These are phyloP conservation scores for Chelonus formosanus DNA, from an alignment of 2,888 invertebrate genomes.

Conservation along the genomic window DNA sequence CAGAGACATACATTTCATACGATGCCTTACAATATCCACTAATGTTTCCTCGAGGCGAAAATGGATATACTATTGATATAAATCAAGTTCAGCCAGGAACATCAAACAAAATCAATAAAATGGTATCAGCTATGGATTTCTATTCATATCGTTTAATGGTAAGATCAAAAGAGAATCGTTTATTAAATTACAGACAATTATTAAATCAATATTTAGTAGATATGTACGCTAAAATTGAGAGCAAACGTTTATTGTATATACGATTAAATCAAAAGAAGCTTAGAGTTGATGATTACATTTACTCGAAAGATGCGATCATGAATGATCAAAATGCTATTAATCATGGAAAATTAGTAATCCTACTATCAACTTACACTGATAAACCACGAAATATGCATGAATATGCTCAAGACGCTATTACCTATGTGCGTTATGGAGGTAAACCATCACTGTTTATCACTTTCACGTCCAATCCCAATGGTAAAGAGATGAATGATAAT, in stretches of 20 bases:
- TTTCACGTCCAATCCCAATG: constrained; percentile 27
- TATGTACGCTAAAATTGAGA: constrained; percentile 60
- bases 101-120: too few relatives aligned
- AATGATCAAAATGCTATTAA: constrained; percentile 43
- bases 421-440: constrained; percentile 29
- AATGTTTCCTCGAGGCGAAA: constrained; percentile 46
- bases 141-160: too few relatives aligned
- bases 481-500: too few relatives aligned
- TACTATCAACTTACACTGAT: constrained; percentile 32
- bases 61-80: constrained; percentile 44
- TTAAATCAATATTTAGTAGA: constrained; percentile 45
- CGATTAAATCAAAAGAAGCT: constrained; percentile 52
- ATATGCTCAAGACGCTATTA: constrained; percentile 50
- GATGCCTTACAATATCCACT: constrained; percentile 49
- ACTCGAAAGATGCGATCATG: constrained; percentile 50
- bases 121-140: constrained; percentile 41
- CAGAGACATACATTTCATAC: constrained; percentile 36
- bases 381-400: constrained; percentile 31
- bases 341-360: constrained; percentile 32
- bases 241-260: constrained; percentile 53
- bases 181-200: too few relatives aligned
- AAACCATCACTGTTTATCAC: constrained; percentile 29
- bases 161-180: constrained; percentile 13
- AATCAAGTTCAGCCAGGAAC: constrained; percentile 1
- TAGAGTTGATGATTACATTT: constrained; percentile 53